phyloP scores from a whole-genome alignment of 1,140 invertebrate genomes.

The Trichonephila clavata region DNA sequence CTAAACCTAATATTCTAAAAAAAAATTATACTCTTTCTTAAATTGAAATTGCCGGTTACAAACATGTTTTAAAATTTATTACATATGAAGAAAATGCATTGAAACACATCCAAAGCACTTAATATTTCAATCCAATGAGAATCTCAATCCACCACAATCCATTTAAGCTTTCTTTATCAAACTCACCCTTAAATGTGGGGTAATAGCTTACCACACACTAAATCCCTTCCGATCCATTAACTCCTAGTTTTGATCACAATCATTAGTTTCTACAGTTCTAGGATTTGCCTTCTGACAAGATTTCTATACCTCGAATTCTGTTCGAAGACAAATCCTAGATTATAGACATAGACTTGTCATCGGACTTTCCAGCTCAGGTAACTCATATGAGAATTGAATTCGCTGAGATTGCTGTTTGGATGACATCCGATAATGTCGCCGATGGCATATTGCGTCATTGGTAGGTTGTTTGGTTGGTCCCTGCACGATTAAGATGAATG shows the following conservation, averaged over 20 bases:
- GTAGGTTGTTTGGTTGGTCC: neutral
- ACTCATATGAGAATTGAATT: slow-evolving; percentile 25
- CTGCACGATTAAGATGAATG: slow-evolving; percentile 10
- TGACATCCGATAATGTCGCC: neutral
- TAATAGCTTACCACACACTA: neutral
- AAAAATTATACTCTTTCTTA: too few species aligned
- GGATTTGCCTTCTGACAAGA: slow-evolving; percentile 2
- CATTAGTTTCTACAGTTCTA: neutral
- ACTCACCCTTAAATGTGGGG: too few species aligned
- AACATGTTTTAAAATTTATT: too few species aligned
- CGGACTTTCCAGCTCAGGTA: neutral
- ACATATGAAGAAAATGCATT: too few species aligned
- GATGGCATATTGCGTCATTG: neutral
- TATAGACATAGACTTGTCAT: neutral
- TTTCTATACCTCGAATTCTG: neutral
- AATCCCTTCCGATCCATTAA: neutral
- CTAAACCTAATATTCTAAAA: too few species aligned
- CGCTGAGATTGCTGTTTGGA: neutral
- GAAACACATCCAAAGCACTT: too few species aligned
- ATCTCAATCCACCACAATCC: too few species aligned
- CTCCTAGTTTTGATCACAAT: neutral
- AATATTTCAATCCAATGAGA: too few species aligned
- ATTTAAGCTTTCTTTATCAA: too few species aligned
- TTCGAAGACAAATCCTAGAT: neutral
- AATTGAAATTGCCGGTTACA: too few species aligned